Evolutionary conservation across 2,797 vertebrate species (phyloP), one percentile per base, ranked within the genome.

Genomic region (Distichodus sexfasciatus): DNA sequence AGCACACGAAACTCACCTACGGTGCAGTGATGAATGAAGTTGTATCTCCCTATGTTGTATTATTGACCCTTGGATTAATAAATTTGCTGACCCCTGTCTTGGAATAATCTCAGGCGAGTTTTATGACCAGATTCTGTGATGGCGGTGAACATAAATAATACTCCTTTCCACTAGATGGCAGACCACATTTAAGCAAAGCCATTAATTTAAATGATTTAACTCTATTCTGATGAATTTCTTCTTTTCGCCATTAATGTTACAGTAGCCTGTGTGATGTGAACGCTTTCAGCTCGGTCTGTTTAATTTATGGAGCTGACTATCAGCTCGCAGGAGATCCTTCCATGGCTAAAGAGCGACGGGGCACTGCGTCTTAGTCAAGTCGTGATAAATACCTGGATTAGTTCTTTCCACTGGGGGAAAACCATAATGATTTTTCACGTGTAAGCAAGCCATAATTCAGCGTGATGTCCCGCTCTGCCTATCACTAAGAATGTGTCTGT

Each of bases 351-450:
- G 41, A n/a, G 40, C 28, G 51, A 53, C 50, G 23, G 36, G 10
- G 40, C 41, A 6, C 50, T 59, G 31, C 24, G 9, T 69, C 40
- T 58, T 24, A 29, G 66, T 66, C 59, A 41, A 28, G 24, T 36
- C 15, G 23, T 69, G 75, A 76, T 83, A 79, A 81, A 83, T 82
- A 78, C 71, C 67, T 44, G 54, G 50, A 76, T 84, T 83, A 84
- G 58, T 80, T 11, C 78, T 57, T 60, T 57, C 65, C 62, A 73
- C n/a, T 76, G 40, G 64, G 63, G 66, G 60, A 33, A 51, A 75
- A 6, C 47, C 26, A 61, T 81, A 83, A 87, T 82, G 78, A 71
- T 78, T 86, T 82, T 63, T 67, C 77, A 76, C 73, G 66, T 72
- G 72, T 66, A 63, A 71, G 54, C 12, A 19, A 69, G 57, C 63